Evolutionary conservation across 2,888 invertebrate genomes (phyloP), one percentile per base, ranked within the genome.

Genomic region (Nomada goodeniana): DNA sequence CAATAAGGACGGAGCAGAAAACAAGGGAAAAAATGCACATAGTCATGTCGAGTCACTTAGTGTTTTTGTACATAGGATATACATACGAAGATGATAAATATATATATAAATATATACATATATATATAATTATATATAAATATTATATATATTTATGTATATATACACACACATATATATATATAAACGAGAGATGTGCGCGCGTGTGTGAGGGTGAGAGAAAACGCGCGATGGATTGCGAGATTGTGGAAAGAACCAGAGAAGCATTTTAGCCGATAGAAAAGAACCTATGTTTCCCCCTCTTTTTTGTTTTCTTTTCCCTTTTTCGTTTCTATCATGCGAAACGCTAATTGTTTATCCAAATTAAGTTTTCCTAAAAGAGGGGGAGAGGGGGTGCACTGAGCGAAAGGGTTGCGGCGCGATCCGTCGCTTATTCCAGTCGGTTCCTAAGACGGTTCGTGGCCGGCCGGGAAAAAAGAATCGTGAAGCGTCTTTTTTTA

Each of bases 41-140:
- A 94, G 94, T 94, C 94, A 94, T 91, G 92, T 93, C 93, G 91
- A 94, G 94, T 94, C 94, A 94, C 91, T 90, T 91, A 92, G 88
- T 90, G 89, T 91, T 89, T 36, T 83, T 93, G 92, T 93, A 93
- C 70, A 93, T 92, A 93, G 82, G 82, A 60, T 85, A 84, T 88
- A 84, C 57, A 70, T 86, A 84, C 60, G 78, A 82, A 57, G 72
- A 76, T 80, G 73, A 77, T 74, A 68, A 69, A 78, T 64, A 84
- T 85, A 82, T 71, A 76, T 80, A 84, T 85, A 82, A 69, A 76
- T 80, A 76, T 65, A 78, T 59, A 80, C 59, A 76, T 80, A 67
- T 70, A 67, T 70, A 72, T 65, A 77, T 74, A 68, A 69, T 76
- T 64, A 84, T 85, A 83, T 71, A 76, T 80, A 76, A 29, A 29